phyloP scores from a whole-genome alignment of 2,113 vertebrate genomes.

The Piprites chloris region DNA sequence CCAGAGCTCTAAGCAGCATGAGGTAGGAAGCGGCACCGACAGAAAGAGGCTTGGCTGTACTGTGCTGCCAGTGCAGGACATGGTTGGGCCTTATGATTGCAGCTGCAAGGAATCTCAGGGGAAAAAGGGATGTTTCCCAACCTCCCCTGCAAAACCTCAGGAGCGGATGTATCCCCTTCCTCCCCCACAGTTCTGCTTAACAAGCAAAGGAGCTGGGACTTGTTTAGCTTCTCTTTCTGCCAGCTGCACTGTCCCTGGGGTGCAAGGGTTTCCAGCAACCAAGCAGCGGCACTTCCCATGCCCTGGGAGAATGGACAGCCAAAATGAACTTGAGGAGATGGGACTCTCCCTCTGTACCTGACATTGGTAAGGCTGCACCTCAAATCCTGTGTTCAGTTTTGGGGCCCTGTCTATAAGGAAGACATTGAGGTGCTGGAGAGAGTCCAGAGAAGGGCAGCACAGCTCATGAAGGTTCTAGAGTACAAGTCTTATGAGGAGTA shows the following conservation, averaged over 20 bases:
- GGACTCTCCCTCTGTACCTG: not conserved
- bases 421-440: fast-evolving
- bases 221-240: not conserved
- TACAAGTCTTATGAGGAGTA: fast-evolving
- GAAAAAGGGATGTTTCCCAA: not conserved
- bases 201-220: not conserved
- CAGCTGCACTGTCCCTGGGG: not conserved
- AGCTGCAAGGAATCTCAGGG: not conserved
- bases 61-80: fast-evolving
- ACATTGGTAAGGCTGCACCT: not conserved
- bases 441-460: not conserved
- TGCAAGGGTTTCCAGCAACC: not conserved
- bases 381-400: not conserved
- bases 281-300: fast-evolving
- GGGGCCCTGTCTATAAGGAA: not conserved
- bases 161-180: not conserved
- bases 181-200: not conserved
- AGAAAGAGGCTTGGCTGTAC: not conserved
- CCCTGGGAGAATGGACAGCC: not conserved
- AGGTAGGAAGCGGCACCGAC: not conserved
- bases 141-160: not conserved
- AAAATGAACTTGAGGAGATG: not conserved
- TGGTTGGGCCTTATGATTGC: fast-evolving
- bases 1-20: not conserved
- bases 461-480: not conserved